Evolutionary conservation across 2,797 vertebrate genomes (phyloP), one percentile per base, ranked within the genome.

Genomic region (Scolopax bukidnonensis): DNA sequence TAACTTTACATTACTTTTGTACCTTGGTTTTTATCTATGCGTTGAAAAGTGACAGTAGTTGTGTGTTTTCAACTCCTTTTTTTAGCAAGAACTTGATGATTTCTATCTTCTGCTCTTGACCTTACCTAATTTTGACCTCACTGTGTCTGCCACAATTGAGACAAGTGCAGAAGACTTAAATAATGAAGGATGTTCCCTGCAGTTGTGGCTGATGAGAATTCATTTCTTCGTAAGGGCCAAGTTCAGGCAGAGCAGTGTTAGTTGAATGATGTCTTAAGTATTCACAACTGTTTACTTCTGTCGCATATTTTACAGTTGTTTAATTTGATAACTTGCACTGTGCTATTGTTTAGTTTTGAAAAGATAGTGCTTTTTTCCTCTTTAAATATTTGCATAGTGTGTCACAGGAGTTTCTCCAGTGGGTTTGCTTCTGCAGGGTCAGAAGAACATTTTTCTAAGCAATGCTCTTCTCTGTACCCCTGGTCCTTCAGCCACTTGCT

Each of bases 311-410:
- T 93, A 63, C 33, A 83, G 47, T 77, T 89, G 41, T 89, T 97
- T 93, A 68, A 90, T 86, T 78, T 90, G 75, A 47, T 45, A 73
- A 67, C 80, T 94, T 90, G 53, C 33, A 17, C 41, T 28, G 54
- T 13, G 4, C 68, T 74, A 43, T 90, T 97, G 67, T 95, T 94
- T 63, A 36, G 19, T 64, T 92, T 84, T 95, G 79, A 77, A 90
- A 92, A 88, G 0, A 1, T 30, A 54, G 40, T 28, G n/a, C 4
- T 81, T 79, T 59, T 41, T 41, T 83, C 6, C 73, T 90, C 73
- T 75, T 80, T 73, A 74, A 94, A 78, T 95, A 84, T 92, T 96
- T 96, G 78, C 11, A 1, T 43, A 54, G 15, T 60, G 24, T 33
- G 41, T 95, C 63, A 84, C 41, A 27, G 86, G 48, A 38, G 40